Evolutionary conservation across 2,888 invertebrate genomes (phyloP).

Genomic region (Polydesmus complanatus): DNA sequence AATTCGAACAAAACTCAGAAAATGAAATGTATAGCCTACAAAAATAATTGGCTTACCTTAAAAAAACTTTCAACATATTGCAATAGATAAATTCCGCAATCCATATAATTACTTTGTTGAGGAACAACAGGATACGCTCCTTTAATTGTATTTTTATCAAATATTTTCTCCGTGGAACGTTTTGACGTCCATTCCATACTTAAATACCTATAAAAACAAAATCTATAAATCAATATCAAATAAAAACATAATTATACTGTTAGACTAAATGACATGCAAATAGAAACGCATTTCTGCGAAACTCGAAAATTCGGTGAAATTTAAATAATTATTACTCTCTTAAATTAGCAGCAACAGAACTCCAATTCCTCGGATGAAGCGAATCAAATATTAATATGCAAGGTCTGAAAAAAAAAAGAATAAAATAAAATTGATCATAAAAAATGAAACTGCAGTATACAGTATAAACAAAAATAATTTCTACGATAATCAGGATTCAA

Average conservation of each 20-base stretch:
- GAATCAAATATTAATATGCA: slow-evolving; percentile 94
- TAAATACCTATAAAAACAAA: slow-evolving; percentile 25
- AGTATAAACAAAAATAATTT: too few species aligned
- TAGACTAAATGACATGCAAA: too few species aligned
- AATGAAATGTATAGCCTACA: not conserved
- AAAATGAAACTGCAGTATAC: not conserved
- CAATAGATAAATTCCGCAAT: slow-evolving; percentile 88
- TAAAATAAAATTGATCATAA: not conserved
- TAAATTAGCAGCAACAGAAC: slow-evolving; percentile 72
- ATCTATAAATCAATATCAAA: not conserved
- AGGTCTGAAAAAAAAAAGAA: slow-evolving; percentile 47
- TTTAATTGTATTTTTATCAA: slow-evolving; percentile 68
- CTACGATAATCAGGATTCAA: too few species aligned
- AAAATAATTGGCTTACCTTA: slow-evolving; percentile 49
- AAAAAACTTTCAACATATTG: slow-evolving; percentile 96
- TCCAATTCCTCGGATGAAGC: slow-evolving; percentile 60
- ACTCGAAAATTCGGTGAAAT: slow-evolving; percentile 4
- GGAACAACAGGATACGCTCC: slow-evolving; percentile 82
- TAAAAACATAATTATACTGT: too few species aligned
- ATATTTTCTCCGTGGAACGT: slow-evolving; percentile 38
- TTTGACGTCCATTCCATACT: slow-evolving; percentile 37
- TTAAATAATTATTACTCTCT: slow-evolving; percentile 57
- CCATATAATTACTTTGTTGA: slow-evolving; percentile 93
- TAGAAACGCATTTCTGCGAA: too few species aligned
- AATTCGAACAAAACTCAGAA: not conserved